Percentiles rank a stretch among this genome's conserved stretches.
Evolutionary conservation across 37 sponge, comb jelly and placozoan species (phyloP).

Genomic region (Petrosia ficiformis): DNA sequence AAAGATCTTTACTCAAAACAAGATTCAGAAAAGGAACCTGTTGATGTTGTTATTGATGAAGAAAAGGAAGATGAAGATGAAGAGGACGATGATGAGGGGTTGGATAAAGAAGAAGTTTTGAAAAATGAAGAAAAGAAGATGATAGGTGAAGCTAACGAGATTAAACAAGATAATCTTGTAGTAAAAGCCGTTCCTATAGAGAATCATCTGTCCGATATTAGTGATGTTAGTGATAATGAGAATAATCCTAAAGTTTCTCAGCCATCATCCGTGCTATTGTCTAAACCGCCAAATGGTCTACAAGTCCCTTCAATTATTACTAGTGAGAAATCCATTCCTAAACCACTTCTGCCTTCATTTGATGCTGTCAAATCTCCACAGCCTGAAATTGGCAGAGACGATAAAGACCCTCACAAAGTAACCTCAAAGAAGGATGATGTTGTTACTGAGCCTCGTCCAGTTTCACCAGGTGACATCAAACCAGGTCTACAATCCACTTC

Average conservation of each 20-base stretch:
- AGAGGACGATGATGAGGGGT: slow-evolving; percentile 14
- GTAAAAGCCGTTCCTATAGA: slow-evolving; percentile 3
- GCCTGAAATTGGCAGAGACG: background rate
- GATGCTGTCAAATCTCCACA: slow-evolving; percentile 3
- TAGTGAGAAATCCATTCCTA: background rate
- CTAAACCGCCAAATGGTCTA: background rate
- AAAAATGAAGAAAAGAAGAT: background rate
- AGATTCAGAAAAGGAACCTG: background rate
- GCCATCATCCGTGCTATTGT: background rate
- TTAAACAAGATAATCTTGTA: background rate
- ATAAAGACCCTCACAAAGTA: slow-evolving; percentile 13
- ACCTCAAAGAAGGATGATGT: slow-evolving; percentile 1
- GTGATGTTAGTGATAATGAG: slow-evolving; percentile 52
- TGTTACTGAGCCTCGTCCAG: background rate
- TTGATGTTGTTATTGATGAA: background rate
- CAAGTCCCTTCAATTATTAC: background rate
- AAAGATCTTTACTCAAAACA: slow-evolving; percentile 10
- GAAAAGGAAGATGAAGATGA: background rate
- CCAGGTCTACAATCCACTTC: background rate
- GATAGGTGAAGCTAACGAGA: slow-evolving; percentile 1
- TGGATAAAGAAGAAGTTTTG: background rate
- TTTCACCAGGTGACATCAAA: background rate
- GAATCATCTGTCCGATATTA: slow-evolving; percentile 60
- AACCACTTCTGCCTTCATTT: slow-evolving; percentile 9
- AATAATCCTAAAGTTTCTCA: background rate